Evolutionary conservation across 2,113 vertebrate genomes (phyloP).

Genomic region (Smithornis capensis): DNA sequence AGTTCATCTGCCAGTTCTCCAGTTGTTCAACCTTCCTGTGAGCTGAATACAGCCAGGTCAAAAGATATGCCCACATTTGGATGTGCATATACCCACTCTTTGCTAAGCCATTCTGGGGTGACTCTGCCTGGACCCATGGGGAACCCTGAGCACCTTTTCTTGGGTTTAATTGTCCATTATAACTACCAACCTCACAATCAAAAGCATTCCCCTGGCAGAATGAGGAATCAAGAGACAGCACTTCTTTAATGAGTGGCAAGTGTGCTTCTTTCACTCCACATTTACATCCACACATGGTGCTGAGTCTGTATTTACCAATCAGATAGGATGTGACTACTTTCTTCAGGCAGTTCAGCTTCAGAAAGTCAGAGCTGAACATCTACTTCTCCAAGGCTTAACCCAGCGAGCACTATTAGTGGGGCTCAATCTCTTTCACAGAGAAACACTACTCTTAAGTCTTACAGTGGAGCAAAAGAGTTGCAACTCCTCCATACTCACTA

Average conservation of each 20-base stretch:
- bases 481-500: background rate
- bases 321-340: background rate
- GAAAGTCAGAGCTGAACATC: background rate
- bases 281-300: fast-evolving
- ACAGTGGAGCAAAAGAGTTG: background rate
- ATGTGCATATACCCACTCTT: background rate
- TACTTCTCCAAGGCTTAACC: background rate
- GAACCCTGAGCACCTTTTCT: background rate
- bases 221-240: constrained; percentile 31
- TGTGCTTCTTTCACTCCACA: background rate
- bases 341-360: background rate
- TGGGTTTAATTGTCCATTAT: background rate
- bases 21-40: background rate
- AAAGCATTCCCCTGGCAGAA: constrained; percentile 21
- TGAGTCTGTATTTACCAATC: background rate
- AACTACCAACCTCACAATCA: constrained; percentile 16
- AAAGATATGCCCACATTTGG: background rate
- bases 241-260: constrained; percentile 30
- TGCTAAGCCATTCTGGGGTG: background rate
- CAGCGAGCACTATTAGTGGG: background rate
- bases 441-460: background rate
- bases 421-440: background rate
- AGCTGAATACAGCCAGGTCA: background rate
- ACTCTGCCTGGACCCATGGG: background rate
- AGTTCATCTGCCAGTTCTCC: background rate